A percentile compares a stretch with the other conserved stretches of the same genome.
phyloP scores from a whole-genome alignment of 23 tunicate genomes.

The Trididemnum clinides region DNA sequence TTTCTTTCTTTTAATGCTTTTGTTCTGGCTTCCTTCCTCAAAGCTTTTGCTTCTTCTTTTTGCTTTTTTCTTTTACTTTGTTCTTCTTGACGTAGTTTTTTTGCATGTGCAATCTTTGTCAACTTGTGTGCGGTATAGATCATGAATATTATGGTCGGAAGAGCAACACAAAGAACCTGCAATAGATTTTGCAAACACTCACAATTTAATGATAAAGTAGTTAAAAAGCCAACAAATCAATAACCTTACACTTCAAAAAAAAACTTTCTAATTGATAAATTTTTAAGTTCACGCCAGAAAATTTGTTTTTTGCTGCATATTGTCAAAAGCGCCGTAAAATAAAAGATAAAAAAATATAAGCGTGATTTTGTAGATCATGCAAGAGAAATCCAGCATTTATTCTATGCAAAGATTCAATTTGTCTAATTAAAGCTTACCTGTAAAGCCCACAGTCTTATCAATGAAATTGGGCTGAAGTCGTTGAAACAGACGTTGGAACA shows the following conservation, averaged over 20 bases:
- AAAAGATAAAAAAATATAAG: too few relatives aligned
- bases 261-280: too few relatives aligned
- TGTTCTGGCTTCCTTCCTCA: constrained; percentile 59
- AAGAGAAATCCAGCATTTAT: too few relatives aligned
- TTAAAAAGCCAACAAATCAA: too few relatives aligned
- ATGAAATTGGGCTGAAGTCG: constrained; percentile 90
- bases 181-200: not conserved
- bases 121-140: constrained; percentile 96
- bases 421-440: constrained; percentile 70
- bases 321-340: too few relatives aligned
- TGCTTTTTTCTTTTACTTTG: constrained; percentile 52
- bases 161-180: constrained; percentile 80
- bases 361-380: too few relatives aligned
- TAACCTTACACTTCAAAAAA: too few relatives aligned
- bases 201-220: too few relatives aligned
- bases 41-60: constrained; percentile 57
- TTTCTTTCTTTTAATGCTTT: constrained; percentile 52
- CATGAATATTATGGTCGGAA: constrained; percentile 93
- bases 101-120: constrained; percentile 86
- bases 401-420: too few relatives aligned
- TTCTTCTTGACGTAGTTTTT: constrained; percentile 80
- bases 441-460: constrained; percentile 84
- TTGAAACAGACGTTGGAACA: constrained; percentile 94
- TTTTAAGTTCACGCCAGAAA: too few relatives aligned
- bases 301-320: too few relatives aligned